These are phyloP conservation scores for Drosophila ananassae DNA, from an alignment of 1,140 invertebrate genomes.

Conservation along the genomic window DNA sequence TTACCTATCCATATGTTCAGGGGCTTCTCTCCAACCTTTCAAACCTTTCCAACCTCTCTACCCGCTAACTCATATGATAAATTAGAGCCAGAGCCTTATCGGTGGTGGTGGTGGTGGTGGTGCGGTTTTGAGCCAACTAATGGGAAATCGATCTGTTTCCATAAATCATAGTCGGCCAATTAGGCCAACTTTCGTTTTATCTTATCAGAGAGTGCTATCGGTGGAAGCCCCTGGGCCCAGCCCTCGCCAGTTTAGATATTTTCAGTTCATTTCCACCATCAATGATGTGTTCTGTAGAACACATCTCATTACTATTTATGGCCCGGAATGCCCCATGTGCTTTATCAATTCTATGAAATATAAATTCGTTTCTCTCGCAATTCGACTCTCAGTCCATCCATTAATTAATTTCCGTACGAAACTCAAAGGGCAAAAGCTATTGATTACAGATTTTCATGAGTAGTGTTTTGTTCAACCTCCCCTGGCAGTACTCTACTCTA, in stretches of 20 bases:
- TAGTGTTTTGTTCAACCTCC: too few species aligned
- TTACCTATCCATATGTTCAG: conserved; percentile 30
- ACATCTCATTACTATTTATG: neutral
- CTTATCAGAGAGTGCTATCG: conserved; percentile 4
- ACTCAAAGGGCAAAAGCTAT: neutral
- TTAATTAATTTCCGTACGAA: conserved; percentile 1
- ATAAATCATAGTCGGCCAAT: conserved; percentile 21
- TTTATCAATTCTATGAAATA: neutral
- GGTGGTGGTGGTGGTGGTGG: neutral
- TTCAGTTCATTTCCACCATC: too few species aligned
- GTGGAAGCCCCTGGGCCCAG: too few species aligned
- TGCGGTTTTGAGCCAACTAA: neutral
- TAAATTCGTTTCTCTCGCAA: neutral
- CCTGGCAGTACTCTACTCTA: too few species aligned
- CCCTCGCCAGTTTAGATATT: too few species aligned
- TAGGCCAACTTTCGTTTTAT: conserved; percentile 11
- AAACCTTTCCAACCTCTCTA: neutral
- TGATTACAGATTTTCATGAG: neutral
- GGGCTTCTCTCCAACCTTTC: neutral
- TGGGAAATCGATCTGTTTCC: conserved; percentile 14
- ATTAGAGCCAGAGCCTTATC: conserved; percentile 14
- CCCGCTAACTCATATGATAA: conserved; percentile 3
- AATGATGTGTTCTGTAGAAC: neutral
- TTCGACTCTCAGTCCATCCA: neutral
- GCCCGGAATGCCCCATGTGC: neutral